Conservation (phyloP, 2,113 vertebrate species). For the Coptodon rendalli region DNA sequence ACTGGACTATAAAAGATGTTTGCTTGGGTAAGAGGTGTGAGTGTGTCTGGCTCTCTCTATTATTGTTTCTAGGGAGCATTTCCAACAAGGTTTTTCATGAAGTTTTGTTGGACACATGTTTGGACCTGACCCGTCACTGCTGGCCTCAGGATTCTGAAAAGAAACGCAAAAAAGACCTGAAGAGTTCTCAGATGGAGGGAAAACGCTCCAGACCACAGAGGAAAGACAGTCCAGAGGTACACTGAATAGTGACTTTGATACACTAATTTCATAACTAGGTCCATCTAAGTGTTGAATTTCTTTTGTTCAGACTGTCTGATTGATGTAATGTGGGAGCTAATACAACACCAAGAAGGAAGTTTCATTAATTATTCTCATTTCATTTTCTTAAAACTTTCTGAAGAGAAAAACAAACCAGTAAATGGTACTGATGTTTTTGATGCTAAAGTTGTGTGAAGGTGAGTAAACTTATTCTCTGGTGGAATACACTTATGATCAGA, state of each 20-base stretch:
- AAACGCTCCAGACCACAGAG: conserved; percentile 73
- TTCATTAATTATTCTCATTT: not conserved
- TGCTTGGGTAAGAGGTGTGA: not conserved
- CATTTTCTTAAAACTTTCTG: not conserved
- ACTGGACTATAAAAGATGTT: not conserved
- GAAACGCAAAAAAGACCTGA: conserved; percentile 83
- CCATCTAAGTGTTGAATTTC: not conserved
- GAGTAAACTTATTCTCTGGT: not conserved
- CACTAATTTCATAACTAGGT: not conserved
- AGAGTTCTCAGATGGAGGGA: conserved; percentile 63
- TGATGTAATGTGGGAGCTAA: not conserved
- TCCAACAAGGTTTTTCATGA: conserved; percentile 84
- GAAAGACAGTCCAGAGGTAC: conserved; percentile 64
- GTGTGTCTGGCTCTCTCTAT: not conserved
- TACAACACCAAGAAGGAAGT: not conserved
- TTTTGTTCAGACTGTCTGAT: not conserved
- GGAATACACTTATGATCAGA: not conserved
- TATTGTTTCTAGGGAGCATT: conserved; percentile 76
- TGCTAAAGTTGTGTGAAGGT: too few species aligned
- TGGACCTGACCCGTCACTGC: conserved; percentile 76
- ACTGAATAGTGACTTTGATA: not conserved
- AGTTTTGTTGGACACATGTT: conserved; percentile 85
- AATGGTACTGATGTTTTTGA: not conserved
- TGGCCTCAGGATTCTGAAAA: conserved; percentile 77
- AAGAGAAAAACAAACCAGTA: not conserved